Conservation (phyloP, 2,888 invertebrate species). For the Cephus spinipes region DNA sequence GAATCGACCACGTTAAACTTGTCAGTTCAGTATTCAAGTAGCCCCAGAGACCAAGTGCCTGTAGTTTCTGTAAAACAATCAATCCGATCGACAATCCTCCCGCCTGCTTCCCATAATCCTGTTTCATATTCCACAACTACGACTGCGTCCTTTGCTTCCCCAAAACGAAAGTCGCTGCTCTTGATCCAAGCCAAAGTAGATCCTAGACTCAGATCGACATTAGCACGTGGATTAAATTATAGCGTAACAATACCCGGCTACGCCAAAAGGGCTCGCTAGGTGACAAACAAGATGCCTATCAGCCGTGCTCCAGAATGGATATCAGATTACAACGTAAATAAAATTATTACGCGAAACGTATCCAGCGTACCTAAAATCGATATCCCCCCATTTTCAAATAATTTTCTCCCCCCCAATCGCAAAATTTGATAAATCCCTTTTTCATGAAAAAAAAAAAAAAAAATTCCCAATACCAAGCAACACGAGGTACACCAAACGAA, state of each 20-base stretch:
- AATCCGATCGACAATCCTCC: not conserved
- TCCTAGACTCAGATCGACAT: not conserved
- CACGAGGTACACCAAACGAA: no score
- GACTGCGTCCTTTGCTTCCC: not conserved
- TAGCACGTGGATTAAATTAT: not conserved
- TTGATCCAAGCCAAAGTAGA: not conserved
- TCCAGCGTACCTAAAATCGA: not conserved
- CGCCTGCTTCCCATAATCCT: not conserved
- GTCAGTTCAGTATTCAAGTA: not conserved
- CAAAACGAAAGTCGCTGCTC: not conserved
- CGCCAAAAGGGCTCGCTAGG: not conserved
- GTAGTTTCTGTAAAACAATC: not conserved
- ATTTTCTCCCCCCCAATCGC: not conserved
- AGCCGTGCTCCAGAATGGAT: not conserved
- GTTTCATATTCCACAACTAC: not conserved
- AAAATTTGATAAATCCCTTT: not conserved
- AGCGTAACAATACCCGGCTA: not conserved
- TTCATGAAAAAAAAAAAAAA: no score
- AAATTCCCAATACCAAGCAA: no score
- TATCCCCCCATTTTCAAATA: not conserved
- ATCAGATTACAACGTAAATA: not conserved
- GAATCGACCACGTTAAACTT: not conserved
- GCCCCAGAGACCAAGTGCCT: not conserved
- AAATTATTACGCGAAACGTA: not conserved
- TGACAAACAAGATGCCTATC: not conserved